Evolutionary conservation across 2,797 vertebrate species (phyloP), one percentile per base, ranked within the genome.

Genomic region (Champsocephalus gunnari): DNA sequence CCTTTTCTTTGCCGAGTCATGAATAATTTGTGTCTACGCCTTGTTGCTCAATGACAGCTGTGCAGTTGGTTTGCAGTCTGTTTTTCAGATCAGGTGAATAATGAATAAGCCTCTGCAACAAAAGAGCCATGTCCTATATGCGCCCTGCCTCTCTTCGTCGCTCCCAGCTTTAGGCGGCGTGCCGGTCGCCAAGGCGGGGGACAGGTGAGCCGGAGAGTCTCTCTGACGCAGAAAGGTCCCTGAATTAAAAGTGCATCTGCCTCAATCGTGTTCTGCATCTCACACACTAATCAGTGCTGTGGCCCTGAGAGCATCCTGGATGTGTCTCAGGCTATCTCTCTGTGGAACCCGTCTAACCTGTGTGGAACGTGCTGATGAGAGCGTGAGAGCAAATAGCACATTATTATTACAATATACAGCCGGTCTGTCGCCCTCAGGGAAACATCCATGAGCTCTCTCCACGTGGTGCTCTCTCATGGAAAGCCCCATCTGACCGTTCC

Each of bases 11-110:
- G 87, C 86, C 7, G 83, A 80, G 61, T 93, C 94, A 96, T 95
- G 87, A 95, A 94, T 96, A 93, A 95, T 95, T 95, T 94, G 93
- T 93, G 90, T 65, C 73, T 61, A 54, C 53, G 90, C 91, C 91
- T 91, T 90, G 91, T 94, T 93, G 90, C 90, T 90, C 43, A 85
- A 92, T 94, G 94, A 94, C 94, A 95, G 94, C 93, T 94, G 95
- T 93, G 90, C 88, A 92, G 91, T 95, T 93, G 92, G 88, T 91
- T 90, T 87, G 89, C 91, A 88, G 93, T 91, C 91, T 92, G 91
- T 94, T 95, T 93, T 94, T 94, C 93, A 93, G 86, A 93, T 94
- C 92, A 92, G 92, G 93, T 96, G 93, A 96, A 95, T 95, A 94
- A 95, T 95, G 89, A 92, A 95, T 95, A 94, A 94, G 92, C 66